Conservation (phyloP, 1,140 invertebrate genomes). For the Augochlora pura region DNA sequence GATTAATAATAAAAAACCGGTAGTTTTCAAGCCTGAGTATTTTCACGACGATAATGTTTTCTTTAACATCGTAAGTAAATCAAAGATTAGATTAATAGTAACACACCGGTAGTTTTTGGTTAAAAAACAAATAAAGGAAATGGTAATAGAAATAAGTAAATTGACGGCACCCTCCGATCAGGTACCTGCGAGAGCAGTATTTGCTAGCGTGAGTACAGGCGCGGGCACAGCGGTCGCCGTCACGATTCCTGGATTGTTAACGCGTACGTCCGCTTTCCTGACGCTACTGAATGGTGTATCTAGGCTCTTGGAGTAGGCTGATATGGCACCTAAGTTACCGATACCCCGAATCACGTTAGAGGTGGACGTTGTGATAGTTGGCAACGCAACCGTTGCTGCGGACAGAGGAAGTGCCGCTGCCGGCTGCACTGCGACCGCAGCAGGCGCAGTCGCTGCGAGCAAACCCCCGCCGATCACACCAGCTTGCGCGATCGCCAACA, state of each 20-base stretch:
- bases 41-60: no score
- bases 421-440: slow-evolving; percentile 37
- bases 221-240: slow-evolving; percentile 52
- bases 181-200: slow-evolving; percentile 45
- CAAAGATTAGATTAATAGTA: no score
- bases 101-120: no score
- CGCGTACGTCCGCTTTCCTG: slow-evolving; percentile 62
- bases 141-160: background rate
- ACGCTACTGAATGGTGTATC: slow-evolving; percentile 67
- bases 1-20: no score
- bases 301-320: slow-evolving; percentile 57
- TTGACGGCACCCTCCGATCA: slow-evolving; percentile 25
- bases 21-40: no score
- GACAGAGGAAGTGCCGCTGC: slow-evolving; percentile 19
- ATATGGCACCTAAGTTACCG: slow-evolving; percentile 59
- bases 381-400: slow-evolving; percentile 29
- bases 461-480: slow-evolving; percentile 54
- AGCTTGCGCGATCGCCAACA: slow-evolving; percentile 50
- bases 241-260: slow-evolving; percentile 66
- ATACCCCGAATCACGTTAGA: slow-evolving; percentile 56
- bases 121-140: no score
- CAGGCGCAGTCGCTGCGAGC: slow-evolving; percentile 51
- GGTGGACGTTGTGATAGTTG: slow-evolving; percentile 43
- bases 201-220: slow-evolving; percentile 26
- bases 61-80: no score